Evolutionary conservation across 2,888 invertebrate genomes (phyloP).

Genomic region (Xylota sylvarum): DNA sequence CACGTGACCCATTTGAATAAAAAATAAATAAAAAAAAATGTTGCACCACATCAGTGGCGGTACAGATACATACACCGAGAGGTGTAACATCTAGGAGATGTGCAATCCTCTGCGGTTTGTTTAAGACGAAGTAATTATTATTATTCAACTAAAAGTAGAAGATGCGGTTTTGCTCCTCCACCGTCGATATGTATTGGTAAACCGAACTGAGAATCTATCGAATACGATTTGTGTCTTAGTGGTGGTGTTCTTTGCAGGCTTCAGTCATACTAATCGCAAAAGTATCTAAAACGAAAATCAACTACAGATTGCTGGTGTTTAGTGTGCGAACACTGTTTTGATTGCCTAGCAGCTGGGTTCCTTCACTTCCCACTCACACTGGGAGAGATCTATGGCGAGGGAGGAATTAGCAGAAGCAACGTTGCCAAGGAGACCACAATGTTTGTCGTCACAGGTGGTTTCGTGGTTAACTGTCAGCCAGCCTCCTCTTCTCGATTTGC

Average conservation of each 20-base stretch:
- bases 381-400: neutral
- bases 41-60: conserved; percentile 44
- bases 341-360: conserved; percentile 48
- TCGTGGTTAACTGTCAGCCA: conserved; percentile 46
- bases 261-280: neutral
- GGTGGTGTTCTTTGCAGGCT: conserved; percentile 11
- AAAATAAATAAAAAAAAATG: conserved; percentile 27
- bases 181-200: conserved; percentile 4
- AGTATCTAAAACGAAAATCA: conserved; percentile 37
- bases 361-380: neutral
- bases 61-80: conserved; percentile 6
- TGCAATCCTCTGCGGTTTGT: conserved; percentile 66
- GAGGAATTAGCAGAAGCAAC: neutral
- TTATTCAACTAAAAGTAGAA: conserved; percentile 60
- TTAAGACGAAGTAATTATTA: conserved; percentile 66
- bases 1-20: conserved; percentile 49
- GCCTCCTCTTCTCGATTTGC: conserved; percentile 37
- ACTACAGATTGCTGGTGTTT: neutral
- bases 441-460: conserved; percentile 70
- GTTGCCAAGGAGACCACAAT: conserved; percentile 40
- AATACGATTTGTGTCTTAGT: neutral
- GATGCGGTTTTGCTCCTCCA: conserved; percentile 61
- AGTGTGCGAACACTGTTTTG: conserved; percentile 36
- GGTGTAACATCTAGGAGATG: conserved; percentile 39
- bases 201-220: conserved; percentile 22